Base-by-base conservation (phyloP, 2,888 invertebrate species). In the Cataglyphis livida region DNA sequence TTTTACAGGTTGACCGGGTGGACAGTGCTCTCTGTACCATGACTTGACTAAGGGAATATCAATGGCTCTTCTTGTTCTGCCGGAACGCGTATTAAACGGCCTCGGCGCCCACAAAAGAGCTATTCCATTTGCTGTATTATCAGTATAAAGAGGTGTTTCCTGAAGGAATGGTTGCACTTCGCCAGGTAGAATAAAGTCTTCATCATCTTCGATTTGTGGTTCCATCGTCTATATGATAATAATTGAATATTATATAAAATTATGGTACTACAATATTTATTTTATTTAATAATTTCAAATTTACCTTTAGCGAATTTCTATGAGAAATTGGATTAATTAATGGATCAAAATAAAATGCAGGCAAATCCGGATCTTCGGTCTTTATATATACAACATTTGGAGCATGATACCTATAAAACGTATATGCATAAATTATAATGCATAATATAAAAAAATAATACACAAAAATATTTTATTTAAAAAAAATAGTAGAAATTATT, bases 381-480 rank as follows among this genome's bases (percentile, higher is more conserved):
- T 99, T 99, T 92, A 99, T 99, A 95, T 98, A 99, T 0, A 99
- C 99, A 7, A 99, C 99, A 95, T 99, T 99, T 35, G 99, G 99
- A 9, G 98, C 97, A 95, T 99, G 99, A 95, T 99, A 99, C 99
- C 99, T 99, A 18, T 1, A 54, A 74, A 73, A 9, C 0, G 91
- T 35, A 95, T 21, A 61, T 59, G 7, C 15, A 25, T 35, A 10
- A 44, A 48, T 68, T 15, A 7, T 41, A 1, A 75, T 71, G 10
- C 15, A 66, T 32, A 54, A 68, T 48, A n/a, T 48, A 18, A 48
- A 48, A 48, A 48, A 18, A 48, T 48, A 18, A 48, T 44, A 10
- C 18, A 5, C 15, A 18, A 44, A 44, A 71, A 41, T 25, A 48
- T 4, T 62, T 62, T n/a, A 35, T 18, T 68, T 61, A 10, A 25